A percentile compares a stretch with the other conserved stretches of the same genome.
phyloP scores from a whole-genome alignment of 2,888 invertebrate species.

The Eumerus sabulonum region DNA sequence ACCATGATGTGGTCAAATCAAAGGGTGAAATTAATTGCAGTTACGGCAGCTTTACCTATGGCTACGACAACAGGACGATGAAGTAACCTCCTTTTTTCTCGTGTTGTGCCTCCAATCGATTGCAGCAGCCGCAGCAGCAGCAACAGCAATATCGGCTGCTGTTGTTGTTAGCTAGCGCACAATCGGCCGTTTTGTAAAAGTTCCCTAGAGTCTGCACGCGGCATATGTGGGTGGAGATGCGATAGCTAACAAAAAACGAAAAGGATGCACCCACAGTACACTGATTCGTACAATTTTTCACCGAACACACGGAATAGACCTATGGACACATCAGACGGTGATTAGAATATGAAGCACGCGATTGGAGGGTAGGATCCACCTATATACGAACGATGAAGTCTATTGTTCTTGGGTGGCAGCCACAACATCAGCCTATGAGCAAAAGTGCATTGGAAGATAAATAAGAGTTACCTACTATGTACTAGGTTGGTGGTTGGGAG shows the following conservation, averaged over 20 bases:
- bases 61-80: conserved; percentile 37
- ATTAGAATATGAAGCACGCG: conserved; percentile 48
- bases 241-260: conserved; percentile 20
- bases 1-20: conserved; percentile 68
- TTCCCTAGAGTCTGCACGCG: conserved; percentile 35
- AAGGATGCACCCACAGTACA: conserved; percentile 64
- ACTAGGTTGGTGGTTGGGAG: conserved; percentile 5
- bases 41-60: conserved; percentile 27
- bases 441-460: conserved; percentile 28
- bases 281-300: conserved; percentile 51
- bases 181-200: conserved; percentile 33
- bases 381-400: conserved; percentile 20
- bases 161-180: conserved; percentile 28
- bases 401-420: conserved; percentile 27
- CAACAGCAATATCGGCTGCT: conserved; percentile 35
- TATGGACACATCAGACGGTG: conserved; percentile 49
- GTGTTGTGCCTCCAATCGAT: conserved; percentile 57
- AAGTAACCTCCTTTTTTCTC: conserved; percentile 41
- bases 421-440: too few species aligned
- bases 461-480: conserved; percentile 45
- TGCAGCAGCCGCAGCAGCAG: conserved; percentile 54
- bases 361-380: conserved; percentile 58
- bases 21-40: conserved; percentile 69
- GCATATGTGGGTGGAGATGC: not conserved
- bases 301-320: conserved; percentile 40